Conservation (phyloP, 2,888 invertebrate species). For the Pachliopta kotzebuea region DNA sequence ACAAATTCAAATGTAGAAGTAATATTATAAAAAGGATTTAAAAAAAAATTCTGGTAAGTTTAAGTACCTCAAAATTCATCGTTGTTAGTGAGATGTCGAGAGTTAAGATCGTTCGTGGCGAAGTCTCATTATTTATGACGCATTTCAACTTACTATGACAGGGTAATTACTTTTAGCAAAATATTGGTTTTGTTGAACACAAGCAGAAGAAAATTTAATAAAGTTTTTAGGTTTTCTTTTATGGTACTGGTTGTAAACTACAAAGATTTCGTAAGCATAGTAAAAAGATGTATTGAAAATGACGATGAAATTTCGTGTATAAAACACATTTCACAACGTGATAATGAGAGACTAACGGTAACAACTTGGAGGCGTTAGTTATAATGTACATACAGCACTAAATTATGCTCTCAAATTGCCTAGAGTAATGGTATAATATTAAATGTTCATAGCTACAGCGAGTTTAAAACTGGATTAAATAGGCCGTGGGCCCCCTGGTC, state of each 20-base stretch:
- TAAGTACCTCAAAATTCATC: conserved; percentile 28
- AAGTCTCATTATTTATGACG: conserved; percentile 27
- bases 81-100: conserved; percentile 28
- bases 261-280: background rate
- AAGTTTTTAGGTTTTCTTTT: background rate
- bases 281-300: background rate
- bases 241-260: background rate
- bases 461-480: no score
- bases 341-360: no score
- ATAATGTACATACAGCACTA: no score
- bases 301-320: no score
- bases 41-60: conserved; percentile 3
- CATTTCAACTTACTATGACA: background rate
- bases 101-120: conserved; percentile 26
- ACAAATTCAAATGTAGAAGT: background rate
- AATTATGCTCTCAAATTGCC: no score
- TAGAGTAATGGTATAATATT: no score
- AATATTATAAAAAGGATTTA: background rate
- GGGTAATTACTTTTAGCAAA: background rate
- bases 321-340: background rate
- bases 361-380: no score
- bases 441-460: no score
- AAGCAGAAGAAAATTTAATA: background rate
- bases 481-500: no score
- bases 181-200: background rate